phyloP scores from a whole-genome alignment of 2,113 vertebrate genomes.

The Oreocharis arfaki region DNA sequence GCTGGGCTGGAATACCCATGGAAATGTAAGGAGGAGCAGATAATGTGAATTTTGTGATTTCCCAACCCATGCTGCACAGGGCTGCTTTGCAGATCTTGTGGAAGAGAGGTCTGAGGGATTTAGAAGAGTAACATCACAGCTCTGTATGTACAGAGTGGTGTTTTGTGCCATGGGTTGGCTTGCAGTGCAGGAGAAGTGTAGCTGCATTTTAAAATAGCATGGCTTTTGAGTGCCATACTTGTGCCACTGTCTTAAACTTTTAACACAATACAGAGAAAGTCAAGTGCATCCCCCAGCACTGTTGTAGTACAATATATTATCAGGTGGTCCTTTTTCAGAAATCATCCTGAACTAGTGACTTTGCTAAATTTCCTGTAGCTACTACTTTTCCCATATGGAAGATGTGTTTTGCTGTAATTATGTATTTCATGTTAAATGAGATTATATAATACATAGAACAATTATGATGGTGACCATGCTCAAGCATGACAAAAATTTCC shows the following conservation, averaged over 20 bases:
- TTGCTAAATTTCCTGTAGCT: background rate
- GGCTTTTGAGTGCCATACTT: background rate
- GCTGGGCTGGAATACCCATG: background rate
- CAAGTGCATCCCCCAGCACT: background rate
- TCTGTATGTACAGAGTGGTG: background rate
- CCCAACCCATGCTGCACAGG: background rate
- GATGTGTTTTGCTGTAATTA: background rate
- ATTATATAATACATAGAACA: background rate
- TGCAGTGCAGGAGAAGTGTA: background rate
- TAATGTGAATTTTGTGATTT: background rate
- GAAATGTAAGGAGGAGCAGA: background rate
- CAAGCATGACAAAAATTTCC: background rate
- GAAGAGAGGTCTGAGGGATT: background rate
- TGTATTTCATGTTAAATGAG: accelerated
- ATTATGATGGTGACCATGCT: background rate
- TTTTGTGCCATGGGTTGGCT: background rate
- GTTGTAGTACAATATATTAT: background rate
- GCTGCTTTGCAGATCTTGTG: background rate
- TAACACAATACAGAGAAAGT: background rate
- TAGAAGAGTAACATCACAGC: background rate
- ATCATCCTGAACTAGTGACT: background rate
- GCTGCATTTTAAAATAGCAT: background rate
- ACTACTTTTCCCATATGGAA: background rate
- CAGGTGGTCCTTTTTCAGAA: background rate
- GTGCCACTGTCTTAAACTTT: background rate